These are phyloP conservation scores for Lamellibrachia satsuma DNA, from an alignment of 2,888 invertebrate species.

Conservation along the genomic window DNA sequence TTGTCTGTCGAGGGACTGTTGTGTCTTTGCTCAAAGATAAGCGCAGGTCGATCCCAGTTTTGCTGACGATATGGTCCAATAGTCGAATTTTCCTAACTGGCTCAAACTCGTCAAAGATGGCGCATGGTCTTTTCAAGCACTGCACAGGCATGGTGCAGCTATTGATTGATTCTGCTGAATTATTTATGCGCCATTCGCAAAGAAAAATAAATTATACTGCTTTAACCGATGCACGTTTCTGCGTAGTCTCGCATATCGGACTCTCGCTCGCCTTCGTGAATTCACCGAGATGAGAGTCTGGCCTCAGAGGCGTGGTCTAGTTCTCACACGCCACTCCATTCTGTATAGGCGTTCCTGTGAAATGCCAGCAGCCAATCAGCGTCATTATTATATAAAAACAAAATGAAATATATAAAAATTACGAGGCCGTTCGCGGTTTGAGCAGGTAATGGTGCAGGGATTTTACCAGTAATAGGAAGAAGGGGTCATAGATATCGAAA, in stretches of 20 bases:
- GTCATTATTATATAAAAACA: too few relatives aligned
- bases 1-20: not conserved
- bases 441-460: too few relatives aligned
- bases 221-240: not conserved
- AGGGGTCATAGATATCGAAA: too few relatives aligned
- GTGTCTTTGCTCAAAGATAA: not conserved
- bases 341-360: too few relatives aligned
- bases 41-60: not conserved
- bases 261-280: too few relatives aligned
- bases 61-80: not conserved
- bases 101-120: constrained; percentile 6
- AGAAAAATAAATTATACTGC: not conserved
- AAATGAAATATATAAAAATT: too few relatives aligned
- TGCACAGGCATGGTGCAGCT: not conserved
- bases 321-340: too few relatives aligned
- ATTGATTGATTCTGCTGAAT: not conserved
- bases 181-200: not conserved
- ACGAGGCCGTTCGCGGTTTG: too few relatives aligned
- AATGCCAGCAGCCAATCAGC: too few relatives aligned
- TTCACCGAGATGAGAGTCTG: too few relatives aligned
- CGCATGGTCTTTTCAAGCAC: constrained; percentile 6
- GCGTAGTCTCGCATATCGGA: not conserved
- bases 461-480: too few relatives aligned
- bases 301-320: too few relatives aligned
- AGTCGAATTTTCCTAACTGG: constrained; percentile 12